Evolutionary conservation across 2,888 invertebrate species (phyloP).

Genomic region (Ariolimax columbianus): DNA sequence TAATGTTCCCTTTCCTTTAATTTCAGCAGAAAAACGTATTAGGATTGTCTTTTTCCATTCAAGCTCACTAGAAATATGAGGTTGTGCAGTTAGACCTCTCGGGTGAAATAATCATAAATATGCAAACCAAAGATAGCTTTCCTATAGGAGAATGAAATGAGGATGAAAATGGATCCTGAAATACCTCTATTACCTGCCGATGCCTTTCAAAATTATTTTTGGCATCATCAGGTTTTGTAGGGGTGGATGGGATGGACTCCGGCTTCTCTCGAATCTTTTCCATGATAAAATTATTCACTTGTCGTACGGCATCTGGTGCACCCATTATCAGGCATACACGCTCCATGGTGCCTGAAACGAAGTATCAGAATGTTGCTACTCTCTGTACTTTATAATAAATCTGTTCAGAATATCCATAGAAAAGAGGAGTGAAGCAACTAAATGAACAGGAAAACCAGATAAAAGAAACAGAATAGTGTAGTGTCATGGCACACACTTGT

Average conservation of each 20-base stretch:
- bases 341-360: constrained; percentile 77
- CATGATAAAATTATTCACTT: constrained; percentile 78
- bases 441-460: too few species aligned
- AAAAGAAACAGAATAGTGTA: too few species aligned
- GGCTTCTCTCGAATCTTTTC: constrained; percentile 79
- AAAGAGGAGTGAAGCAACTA: too few species aligned
- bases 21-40: background rate
- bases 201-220: constrained; percentile 78
- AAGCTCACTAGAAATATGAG: background rate
- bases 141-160: constrained; percentile 47
- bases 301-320: constrained; percentile 75
- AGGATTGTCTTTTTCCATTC: background rate
- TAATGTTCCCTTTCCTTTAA: background rate
- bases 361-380: background rate
- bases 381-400: too few species aligned
- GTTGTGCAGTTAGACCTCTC: background rate
- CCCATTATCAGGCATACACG: constrained; percentile 79
- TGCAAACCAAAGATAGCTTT: constrained; percentile 45
- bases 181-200: constrained; percentile 75
- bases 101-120: background rate
- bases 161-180: constrained; percentile 55
- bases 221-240: constrained; percentile 73
- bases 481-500: too few species aligned
- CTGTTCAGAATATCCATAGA: too few species aligned
- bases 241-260: constrained; percentile 73